A percentile compares a stretch with the other conserved stretches of the same genome.
phyloP scores from a whole-genome alignment of 2,888 invertebrate genomes.

The Ennomos erosarius region DNA sequence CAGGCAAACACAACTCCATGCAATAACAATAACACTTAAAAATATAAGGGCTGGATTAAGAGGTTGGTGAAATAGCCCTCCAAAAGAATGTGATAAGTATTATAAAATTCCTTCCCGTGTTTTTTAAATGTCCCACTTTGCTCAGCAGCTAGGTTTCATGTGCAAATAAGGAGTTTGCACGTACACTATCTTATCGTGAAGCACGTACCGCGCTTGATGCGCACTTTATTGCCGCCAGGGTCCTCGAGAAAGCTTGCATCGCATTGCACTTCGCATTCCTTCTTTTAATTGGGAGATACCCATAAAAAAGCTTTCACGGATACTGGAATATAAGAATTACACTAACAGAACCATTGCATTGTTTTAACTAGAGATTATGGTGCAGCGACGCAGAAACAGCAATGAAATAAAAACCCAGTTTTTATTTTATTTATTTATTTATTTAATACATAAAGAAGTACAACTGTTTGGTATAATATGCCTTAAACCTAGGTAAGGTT shows the following conservation, averaged over 20 bases:
- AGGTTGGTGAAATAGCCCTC: no score
- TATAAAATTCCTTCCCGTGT: conserved; percentile 58
- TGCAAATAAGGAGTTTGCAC: conserved; percentile 61
- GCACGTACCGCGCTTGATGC: conserved; percentile 72
- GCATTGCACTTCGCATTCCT: conserved; percentile 58
- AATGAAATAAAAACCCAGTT: conserved; percentile 19
- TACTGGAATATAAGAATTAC: conserved; percentile 24
- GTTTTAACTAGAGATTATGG: conserved; percentile 3
- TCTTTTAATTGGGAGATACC: conserved; percentile 53
- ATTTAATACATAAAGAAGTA: no score
- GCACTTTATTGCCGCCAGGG: conserved; percentile 71
- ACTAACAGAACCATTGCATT: conserved; percentile 2
- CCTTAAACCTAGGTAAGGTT: no score
- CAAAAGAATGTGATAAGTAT: conserved; percentile 51
- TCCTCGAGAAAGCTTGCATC: conserved; percentile 56
- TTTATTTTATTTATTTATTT: no score
- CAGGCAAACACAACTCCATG: no score
- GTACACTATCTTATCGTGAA: conserved; percentile 63
- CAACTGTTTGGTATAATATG: no score
- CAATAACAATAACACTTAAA: no score
- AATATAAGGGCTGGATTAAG: no score
- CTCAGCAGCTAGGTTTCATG: conserved; percentile 54
- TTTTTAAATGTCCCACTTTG: conserved; percentile 56
- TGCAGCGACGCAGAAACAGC: conserved; percentile 14
- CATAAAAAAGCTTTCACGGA: conserved; percentile 36